Conservation (phyloP, 2,113 vertebrate species). For the Notiomystis cincta region DNA sequence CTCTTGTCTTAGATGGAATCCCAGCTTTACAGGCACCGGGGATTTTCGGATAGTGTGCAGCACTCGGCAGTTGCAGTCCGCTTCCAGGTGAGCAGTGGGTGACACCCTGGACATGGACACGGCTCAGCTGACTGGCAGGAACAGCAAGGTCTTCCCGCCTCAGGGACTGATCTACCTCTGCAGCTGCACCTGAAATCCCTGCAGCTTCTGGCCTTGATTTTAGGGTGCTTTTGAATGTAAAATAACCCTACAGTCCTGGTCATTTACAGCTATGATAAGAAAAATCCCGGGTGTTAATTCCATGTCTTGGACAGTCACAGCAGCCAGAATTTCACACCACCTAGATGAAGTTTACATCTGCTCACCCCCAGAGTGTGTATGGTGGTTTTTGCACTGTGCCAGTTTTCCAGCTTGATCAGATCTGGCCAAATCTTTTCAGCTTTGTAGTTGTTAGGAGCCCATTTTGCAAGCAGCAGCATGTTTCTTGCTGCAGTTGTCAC, state of each 20-base stretch:
- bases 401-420: not conserved
- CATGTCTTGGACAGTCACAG: not conserved
- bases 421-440: not conserved
- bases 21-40: not conserved
- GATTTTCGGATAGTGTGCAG: not conserved
- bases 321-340: not conserved
- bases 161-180: not conserved
- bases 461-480: not conserved
- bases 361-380: not conserved
- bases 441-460: not conserved
- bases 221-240: not conserved
- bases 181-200: not conserved
- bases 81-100: conserved; percentile 6
- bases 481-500: not conserved
- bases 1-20: conserved; percentile 34
- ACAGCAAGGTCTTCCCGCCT: not conserved
- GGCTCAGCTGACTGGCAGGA: not conserved
- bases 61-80: not conserved
- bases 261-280: not conserved
- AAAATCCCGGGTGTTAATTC: not conserved
- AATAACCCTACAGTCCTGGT: not conserved
- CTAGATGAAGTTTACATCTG: not conserved
- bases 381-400: not conserved
- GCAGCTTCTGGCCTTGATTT: not conserved
- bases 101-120: not conserved